Evolutionary conservation across 2,888 invertebrate species (phyloP).

Genomic region (Stomorhina lunata): DNA sequence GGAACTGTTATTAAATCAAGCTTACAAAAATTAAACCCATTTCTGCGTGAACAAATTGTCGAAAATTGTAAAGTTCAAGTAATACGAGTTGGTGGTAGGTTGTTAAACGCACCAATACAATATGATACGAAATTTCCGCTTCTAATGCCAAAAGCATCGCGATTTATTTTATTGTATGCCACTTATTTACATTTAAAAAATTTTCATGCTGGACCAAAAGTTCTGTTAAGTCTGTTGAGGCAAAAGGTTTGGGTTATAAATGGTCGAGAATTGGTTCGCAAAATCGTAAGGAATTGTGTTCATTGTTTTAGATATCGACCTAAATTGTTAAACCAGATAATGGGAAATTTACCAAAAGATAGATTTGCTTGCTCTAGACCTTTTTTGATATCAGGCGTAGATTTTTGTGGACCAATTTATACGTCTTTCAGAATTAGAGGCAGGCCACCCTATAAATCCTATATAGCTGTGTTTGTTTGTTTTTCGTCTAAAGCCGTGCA

Average conservation of each 20-base stretch:
- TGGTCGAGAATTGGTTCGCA: conserved; percentile 16
- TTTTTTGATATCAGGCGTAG: conserved; percentile 28
- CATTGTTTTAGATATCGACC: conserved; percentile 38
- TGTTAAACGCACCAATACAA: conserved; percentile 4
- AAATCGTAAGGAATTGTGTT: conserved; percentile 34
- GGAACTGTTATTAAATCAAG: too few relatives aligned
- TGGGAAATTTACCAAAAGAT: conserved; percentile 35
- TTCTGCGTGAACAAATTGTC: not conserved
- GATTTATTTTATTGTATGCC: not conserved
- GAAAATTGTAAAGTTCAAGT: not conserved
- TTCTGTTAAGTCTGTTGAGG: conserved; percentile 14
- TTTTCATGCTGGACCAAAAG: conserved; percentile 27
- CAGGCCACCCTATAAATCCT: conserved; percentile 13
- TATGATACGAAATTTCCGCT: conserved; percentile 26
- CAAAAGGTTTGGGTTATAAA: conserved; percentile 26
- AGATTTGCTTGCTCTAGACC: conserved; percentile 10
- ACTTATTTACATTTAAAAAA: conserved; percentile 7
- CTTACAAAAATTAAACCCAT: not conserved
- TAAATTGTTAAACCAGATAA: conserved; percentile 37
- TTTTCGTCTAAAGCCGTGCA: conserved; percentile 18
- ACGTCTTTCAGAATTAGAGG: conserved; percentile 15
- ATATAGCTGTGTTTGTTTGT: conserved; percentile 11
- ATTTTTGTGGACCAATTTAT: conserved; percentile 35
- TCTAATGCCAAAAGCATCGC: not conserved
- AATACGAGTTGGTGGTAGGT: conserved; percentile 18